Evolutionary conservation across 2,113 vertebrate species (phyloP).

Genomic region (Pedionomus torquatus): DNA sequence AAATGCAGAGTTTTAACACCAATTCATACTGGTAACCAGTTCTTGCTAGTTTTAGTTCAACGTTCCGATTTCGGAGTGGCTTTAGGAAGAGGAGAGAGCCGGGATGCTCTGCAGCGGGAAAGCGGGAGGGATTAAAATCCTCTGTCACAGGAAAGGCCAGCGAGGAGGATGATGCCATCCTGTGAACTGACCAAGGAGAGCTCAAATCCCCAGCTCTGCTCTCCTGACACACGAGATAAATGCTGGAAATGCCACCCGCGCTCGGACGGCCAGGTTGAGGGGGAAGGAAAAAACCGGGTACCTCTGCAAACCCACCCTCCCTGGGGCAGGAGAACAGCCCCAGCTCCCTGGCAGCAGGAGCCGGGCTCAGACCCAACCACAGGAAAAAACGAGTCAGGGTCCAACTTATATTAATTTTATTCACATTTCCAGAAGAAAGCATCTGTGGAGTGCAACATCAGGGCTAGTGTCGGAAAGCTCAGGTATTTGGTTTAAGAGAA

Average conservation of each 20-base stretch:
- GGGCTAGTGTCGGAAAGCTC: background rate
- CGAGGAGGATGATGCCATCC: background rate
- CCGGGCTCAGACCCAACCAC: background rate
- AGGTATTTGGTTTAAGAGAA: constrained; percentile 2
- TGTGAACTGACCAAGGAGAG: background rate
- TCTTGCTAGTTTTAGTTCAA: background rate
- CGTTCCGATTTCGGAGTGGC: background rate
- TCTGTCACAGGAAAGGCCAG: background rate
- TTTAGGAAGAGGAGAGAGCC: background rate
- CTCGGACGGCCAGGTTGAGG: background rate
- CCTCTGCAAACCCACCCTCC: too few species aligned
- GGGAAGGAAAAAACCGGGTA: background rate
- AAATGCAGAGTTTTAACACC: fast-evolving
- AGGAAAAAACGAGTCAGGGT: background rate
- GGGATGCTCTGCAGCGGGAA: background rate
- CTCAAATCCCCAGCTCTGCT: fast-evolving
- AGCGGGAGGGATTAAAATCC: background rate
- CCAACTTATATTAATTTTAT: constrained; percentile 48
- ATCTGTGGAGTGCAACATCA: background rate
- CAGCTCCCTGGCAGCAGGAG: fast-evolving
- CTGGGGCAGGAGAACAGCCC: background rate
- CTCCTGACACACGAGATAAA: background rate
- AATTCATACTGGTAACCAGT: background rate
- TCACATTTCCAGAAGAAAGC: constrained; percentile 59
- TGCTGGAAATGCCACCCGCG: background rate